phyloP scores from a whole-genome alignment of 2,797 vertebrate genomes.

The Pseudochromis fuscus region DNA sequence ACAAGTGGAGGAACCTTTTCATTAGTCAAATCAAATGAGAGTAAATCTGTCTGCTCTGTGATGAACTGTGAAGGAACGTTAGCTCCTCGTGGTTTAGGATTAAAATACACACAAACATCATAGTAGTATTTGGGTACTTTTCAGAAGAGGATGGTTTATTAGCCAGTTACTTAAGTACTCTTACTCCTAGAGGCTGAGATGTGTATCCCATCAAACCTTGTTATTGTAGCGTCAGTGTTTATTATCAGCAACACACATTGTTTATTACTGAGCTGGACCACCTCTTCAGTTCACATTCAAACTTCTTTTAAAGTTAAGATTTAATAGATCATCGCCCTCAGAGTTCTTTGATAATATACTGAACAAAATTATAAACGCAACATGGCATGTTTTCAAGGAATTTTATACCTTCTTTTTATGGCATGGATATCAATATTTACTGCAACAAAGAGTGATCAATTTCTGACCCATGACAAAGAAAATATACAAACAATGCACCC shows the following conservation, averaged over 20 bases:
- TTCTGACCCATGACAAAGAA: too few relatives aligned
- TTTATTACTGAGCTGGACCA: constrained; percentile 7
- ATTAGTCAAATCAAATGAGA: constrained; percentile 64
- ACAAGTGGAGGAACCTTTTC: constrained; percentile 59
- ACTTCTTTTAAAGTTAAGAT: constrained; percentile 26
- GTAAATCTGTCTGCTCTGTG: constrained; percentile 50
- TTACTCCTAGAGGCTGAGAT: constrained; percentile 43
- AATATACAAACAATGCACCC: too few relatives aligned
- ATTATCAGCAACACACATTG: constrained; percentile 24
- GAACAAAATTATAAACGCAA: too few relatives aligned
- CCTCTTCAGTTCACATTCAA: constrained; percentile 43
- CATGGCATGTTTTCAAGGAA: too few relatives aligned
- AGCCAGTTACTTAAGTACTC: constrained; percentile 19
- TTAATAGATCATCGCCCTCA: constrained; percentile 47
- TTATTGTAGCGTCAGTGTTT: constrained; percentile 29
- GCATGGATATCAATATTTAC: too few relatives aligned
- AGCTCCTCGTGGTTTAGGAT: constrained; percentile 23
- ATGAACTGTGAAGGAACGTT: constrained; percentile 43
- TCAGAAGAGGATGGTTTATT: constrained; percentile 49
- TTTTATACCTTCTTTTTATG: too few relatives aligned
- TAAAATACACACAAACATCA: constrained; percentile 50
- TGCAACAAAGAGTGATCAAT: too few relatives aligned
- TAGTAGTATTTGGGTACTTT: constrained; percentile 31
- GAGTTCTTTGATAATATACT: too few relatives aligned
- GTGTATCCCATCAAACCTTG: constrained; percentile 23